Evolutionary conservation across 1,140 invertebrate genomes (phyloP).

Genomic region (Drosophila pseudoananassae): DNA sequence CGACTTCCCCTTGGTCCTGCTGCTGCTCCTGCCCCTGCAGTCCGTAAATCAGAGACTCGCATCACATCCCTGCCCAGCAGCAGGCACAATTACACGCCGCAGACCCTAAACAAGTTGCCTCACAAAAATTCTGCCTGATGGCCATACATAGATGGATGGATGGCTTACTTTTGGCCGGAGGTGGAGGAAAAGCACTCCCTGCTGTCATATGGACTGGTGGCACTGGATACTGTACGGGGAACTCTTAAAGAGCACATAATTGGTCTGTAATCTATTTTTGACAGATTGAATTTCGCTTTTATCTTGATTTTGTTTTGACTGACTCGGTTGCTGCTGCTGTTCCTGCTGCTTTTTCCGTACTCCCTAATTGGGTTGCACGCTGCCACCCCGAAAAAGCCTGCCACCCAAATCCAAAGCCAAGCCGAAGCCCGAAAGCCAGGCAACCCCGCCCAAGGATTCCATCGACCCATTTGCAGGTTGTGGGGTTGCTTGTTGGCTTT

Average conservation of each 20-base stretch:
- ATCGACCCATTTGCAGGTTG: constrained; percentile 36
- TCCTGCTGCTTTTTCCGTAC: constrained; percentile 44
- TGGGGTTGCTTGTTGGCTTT: constrained; percentile 42
- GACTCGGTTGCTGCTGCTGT: constrained; percentile 65
- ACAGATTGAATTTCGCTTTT: constrained; percentile 85
- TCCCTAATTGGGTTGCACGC: constrained; percentile 75
- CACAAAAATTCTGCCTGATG: constrained; percentile 74
- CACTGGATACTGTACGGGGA: constrained; percentile 42
- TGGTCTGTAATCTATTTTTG: constrained; percentile 85
- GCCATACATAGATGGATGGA: constrained; percentile 78
- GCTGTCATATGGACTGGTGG: constrained; percentile 25
- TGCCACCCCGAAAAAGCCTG: constrained; percentile 18
- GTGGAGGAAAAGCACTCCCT: constrained; percentile 51
- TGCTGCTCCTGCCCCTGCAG: not conserved
- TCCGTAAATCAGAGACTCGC: constrained; percentile 5
- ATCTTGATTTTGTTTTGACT: constrained; percentile 84
- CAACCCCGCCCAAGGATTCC: constrained; percentile 21
- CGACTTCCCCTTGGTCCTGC: constrained; percentile 5
- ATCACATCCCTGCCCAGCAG: constrained; percentile 47
- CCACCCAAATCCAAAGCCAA: not conserved
- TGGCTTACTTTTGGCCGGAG: constrained; percentile 20
- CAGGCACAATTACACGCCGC: constrained; percentile 78
- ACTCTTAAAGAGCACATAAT: constrained; percentile 84
- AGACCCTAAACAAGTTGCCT: constrained; percentile 66
- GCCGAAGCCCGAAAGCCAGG: constrained; percentile 8